Base-by-base conservation (phyloP, 1,140 invertebrate genomes). In the Chrysopa pallens region DNA sequence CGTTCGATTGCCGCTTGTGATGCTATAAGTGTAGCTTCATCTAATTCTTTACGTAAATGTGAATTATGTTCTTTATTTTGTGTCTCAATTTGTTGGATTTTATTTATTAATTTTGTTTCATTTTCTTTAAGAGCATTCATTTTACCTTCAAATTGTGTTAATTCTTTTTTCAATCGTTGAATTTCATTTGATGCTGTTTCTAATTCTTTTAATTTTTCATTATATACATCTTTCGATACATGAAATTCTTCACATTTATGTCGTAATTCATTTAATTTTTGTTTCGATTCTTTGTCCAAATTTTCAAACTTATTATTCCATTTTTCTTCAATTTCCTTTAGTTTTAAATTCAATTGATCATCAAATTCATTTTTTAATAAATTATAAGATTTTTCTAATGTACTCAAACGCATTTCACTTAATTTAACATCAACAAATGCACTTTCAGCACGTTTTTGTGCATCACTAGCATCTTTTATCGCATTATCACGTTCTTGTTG, bases 1-100 rank as follows among this genome's bases (percentile, higher is more conserved):
- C 73, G 71, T 40, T 78, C 74, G 17, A 76, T 61, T 2, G 73
- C 61, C 3, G 68, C 63, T 52, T 77, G 68, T 27, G 73, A 77
- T 9, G 70, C 67, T 36, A 67, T 63, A 9, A 70, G 51, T 1
- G 61, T 68, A 1, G 68, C 48, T 13, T 61, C 54, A 42, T 70
- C 64, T 9, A 69, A 33, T 28, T 68, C 61, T 41, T 12, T 60
- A 59, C 7, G 60, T 59, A 33, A 12, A 9, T 33, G 8, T 9
- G 8, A 9, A 12, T 4, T 12, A 12, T 11, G 31, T 12, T 33
- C 8, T 12, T 12, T 9, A 12, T 33, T 33, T 12, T 9, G 8
- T 12, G 31, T 33, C 31, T 33, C 31, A 2, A 33, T 12, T 9
- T 33, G 8, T 9, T 33, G 31, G 2, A 33, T 11, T 12, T 33